Base-by-base conservation (phyloP, 2,797 vertebrate species). In the Pipistrellus pygmaeus region DNA sequence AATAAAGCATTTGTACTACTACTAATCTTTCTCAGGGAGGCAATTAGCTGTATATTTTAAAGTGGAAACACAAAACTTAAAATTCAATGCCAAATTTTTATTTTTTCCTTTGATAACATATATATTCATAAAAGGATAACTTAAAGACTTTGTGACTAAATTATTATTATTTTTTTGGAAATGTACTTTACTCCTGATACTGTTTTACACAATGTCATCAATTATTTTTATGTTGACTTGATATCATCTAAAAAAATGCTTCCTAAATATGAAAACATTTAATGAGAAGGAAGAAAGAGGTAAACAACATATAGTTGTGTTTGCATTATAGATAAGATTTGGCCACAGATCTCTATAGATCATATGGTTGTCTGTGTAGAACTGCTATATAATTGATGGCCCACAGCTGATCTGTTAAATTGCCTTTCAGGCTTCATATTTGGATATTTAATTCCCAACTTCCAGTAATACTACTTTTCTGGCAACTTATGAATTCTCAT, bases 401-500 rank as follows among this genome's bases (percentile, higher is more conserved):
- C 7, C 78, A 68, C 21, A 88, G 44, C 18, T 91, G n/a, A 32
- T 72, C 23, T 92, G 83, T 93, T 32, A 88, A 77, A 62, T 66
- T 93, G 94, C 80, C 25, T 53, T 88, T 93, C 55, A 93, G 20
- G 73, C 23, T 76, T 94, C 41, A 15, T 81, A 17, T 94, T 96
- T 88, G 46, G 12, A 21, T 92, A 80, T 57, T 83, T 75, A 82
- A 82, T 90, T 94, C 5, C 66, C 71, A 78, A 71, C 8, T 91
- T 91, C 75, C 44, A 83, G 17, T 9, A 92, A 53, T 71, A 55
- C 68, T 88, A 64, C 13, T 95, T 80, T 78, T 69, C n/a, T 93
- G 44, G 3, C 8, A 95, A 73, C 86, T 94, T 72, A 44, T 85
- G 27, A 77, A 78, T 69, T 95, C 82, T 55, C 32, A 11, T 77